Conservation (phyloP, 2,797 vertebrate species). For the Rhincodon typus region DNA sequence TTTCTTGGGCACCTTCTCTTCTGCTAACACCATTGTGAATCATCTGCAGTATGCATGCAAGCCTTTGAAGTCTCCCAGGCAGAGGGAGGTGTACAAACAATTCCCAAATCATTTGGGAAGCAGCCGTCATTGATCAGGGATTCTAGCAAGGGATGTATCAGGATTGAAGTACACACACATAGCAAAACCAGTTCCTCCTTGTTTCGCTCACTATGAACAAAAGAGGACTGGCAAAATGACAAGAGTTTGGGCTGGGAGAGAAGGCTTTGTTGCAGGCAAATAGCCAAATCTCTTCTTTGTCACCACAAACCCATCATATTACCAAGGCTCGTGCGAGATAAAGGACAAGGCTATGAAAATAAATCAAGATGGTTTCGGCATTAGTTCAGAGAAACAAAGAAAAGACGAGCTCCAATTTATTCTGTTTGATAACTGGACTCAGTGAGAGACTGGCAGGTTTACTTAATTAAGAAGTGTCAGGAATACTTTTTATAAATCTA, state of each 20-base stretch:
- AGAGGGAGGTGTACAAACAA: slow-evolving; percentile 45
- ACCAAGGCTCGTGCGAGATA: neutral
- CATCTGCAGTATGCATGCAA: neutral
- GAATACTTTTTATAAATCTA: neutral
- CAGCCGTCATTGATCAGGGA: slow-evolving; percentile 51
- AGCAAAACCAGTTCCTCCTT: neutral
- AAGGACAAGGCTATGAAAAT: neutral
- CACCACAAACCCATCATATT: neutral
- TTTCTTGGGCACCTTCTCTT: neutral
- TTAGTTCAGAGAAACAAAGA: neutral
- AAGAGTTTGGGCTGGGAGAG: neutral
- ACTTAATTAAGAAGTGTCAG: neutral
- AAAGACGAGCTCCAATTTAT: neutral
- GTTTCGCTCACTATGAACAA: neutral
- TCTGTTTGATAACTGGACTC: neutral
- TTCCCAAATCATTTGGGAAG: slow-evolving; percentile 43
- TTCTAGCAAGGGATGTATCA: slow-evolving; percentile 5
- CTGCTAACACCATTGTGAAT: slow-evolving; percentile 31
- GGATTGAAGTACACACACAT: neutral
- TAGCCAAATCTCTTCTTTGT: neutral
- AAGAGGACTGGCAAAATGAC: neutral
- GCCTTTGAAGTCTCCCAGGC: neutral
- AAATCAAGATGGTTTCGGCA: neutral
- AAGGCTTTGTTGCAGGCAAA: neutral
- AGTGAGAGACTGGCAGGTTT: neutral